These are phyloP conservation scores for Lordiphosa mommai DNA, from an alignment of 1,140 invertebrate genomes.

Conservation along the genomic window DNA sequence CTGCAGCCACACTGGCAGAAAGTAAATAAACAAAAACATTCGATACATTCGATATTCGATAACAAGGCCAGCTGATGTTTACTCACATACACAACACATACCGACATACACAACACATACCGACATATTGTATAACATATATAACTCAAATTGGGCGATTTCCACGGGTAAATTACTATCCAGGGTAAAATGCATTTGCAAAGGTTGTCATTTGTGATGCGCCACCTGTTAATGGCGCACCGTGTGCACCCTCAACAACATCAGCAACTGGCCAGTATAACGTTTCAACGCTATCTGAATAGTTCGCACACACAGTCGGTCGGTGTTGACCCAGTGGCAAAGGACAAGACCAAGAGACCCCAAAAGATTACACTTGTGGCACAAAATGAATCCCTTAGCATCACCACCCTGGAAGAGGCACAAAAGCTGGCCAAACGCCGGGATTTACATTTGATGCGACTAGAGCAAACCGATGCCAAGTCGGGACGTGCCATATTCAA, in stretches of 20 bases:
- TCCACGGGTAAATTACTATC: too few relatives aligned
- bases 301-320: constrained; percentile 25
- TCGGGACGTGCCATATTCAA: constrained; percentile 83
- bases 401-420: constrained; percentile 82
- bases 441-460: constrained; percentile 83
- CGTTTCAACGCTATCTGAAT: constrained; percentile 27
- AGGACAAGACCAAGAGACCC: constrained; percentile 19
- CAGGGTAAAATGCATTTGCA: constrained; percentile 27
- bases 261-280: constrained; percentile 10
- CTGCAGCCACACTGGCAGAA: too few relatives aligned
- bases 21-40: too few relatives aligned
- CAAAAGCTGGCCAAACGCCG: constrained; percentile 83
- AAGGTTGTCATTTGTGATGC: constrained; percentile 16
- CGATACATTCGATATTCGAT: too few relatives aligned
- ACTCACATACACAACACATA: too few relatives aligned
- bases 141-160: too few relatives aligned
- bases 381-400: constrained; percentile 80
- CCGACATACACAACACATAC: too few relatives aligned
- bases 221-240: constrained; percentile 22
- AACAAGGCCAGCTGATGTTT: too few relatives aligned
- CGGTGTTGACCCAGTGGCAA: constrained; percentile 2
- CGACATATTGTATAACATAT: too few relatives aligned
- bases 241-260: not conserved
- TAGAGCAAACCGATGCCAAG: constrained; percentile 83
- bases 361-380: constrained; percentile 81